A percentile compares a stretch with the other conserved stretches of the same genome.
Conservation (phyloP, 2,888 invertebrate genomes). For the Plebejus argus region DNA sequence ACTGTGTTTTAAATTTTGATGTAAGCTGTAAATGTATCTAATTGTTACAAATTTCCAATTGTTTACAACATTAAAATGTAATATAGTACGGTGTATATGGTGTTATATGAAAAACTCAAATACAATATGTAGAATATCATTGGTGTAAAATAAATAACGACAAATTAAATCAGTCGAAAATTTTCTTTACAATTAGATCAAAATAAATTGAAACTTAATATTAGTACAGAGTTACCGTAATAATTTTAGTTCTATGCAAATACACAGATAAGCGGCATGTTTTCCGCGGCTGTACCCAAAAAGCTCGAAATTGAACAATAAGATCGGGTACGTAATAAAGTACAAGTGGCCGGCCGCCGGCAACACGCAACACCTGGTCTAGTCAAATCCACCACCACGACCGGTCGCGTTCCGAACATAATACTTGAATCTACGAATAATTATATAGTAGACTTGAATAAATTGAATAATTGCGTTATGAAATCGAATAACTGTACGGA, state of each 20-base stretch:
- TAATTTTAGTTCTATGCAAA: background rate
- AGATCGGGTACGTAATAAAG: slow-evolving; percentile 19
- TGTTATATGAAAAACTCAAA: too few relatives aligned
- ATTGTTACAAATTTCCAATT: too few relatives aligned
- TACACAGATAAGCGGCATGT: background rate
- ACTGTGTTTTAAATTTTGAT: background rate
- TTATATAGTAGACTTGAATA: background rate
- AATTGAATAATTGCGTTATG: slow-evolving; percentile 44
- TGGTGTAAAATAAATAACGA: too few relatives aligned
- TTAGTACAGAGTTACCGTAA: background rate
- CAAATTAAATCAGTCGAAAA: too few relatives aligned
- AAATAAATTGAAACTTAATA: background rate
- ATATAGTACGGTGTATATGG: too few relatives aligned
- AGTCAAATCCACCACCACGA: slow-evolving; percentile 34
- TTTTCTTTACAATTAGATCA: background rate
- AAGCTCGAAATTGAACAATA: slow-evolving; percentile 23
- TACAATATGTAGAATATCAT: too few relatives aligned
- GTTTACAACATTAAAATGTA: too few relatives aligned
- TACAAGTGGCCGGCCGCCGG: slow-evolving; percentile 32
- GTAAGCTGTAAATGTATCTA: background rate
- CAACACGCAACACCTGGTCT: slow-evolving; percentile 41
- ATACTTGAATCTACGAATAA: slow-evolving; percentile 18
- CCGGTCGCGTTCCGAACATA: slow-evolving; percentile 38
- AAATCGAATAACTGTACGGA: slow-evolving; percentile 40
- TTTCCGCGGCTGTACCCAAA: background rate